These are phyloP conservation scores for Oncorhynchus keta DNA, from an alignment of 2,113 vertebrate species.

Conservation along the genomic window DNA sequence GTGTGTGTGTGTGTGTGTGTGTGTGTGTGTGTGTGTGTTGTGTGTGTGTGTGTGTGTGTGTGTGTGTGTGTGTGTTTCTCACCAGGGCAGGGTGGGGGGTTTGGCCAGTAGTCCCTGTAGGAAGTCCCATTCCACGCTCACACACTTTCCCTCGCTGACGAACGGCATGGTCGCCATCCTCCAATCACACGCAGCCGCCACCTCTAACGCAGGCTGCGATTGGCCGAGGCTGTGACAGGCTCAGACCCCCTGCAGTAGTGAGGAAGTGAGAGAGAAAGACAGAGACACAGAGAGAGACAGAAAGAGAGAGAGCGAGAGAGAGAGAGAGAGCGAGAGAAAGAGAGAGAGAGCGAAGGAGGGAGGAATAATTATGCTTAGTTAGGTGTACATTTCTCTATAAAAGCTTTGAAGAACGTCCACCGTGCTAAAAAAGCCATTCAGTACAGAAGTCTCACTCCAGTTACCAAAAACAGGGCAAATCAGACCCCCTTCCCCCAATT, in stretches of 20 bases:
- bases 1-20: not conserved
- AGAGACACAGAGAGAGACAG: constrained; percentile 4
- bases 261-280: not conserved
- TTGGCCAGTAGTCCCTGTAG: constrained; percentile 85
- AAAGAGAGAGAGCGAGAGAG: not conserved
- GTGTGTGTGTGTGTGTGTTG: too few relatives aligned
- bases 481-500: too few relatives aligned
- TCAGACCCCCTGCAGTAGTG: constrained; percentile 60
- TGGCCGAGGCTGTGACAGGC: constrained; percentile 61
- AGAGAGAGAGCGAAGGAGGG: not conserved
- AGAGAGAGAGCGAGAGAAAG: too few relatives aligned
- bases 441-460: too few relatives aligned
- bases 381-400: too few relatives aligned
- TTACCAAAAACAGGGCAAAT: too few relatives aligned
- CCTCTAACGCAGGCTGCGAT: constrained; percentile 70
- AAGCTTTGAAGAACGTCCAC: too few relatives aligned
- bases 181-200: constrained; percentile 56
- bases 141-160: constrained; percentile 81
- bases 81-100: constrained; percentile 85
- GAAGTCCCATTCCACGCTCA: constrained; percentile 88
- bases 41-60: too few relatives aligned
- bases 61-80: constrained; percentile 45
- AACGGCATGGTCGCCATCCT: constrained; percentile 84
- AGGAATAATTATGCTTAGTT: too few relatives aligned
- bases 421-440: too few relatives aligned